Evolutionary conservation across 1,140 invertebrate species (phyloP).

Genomic region (Drosophila punjabiensis): DNA sequence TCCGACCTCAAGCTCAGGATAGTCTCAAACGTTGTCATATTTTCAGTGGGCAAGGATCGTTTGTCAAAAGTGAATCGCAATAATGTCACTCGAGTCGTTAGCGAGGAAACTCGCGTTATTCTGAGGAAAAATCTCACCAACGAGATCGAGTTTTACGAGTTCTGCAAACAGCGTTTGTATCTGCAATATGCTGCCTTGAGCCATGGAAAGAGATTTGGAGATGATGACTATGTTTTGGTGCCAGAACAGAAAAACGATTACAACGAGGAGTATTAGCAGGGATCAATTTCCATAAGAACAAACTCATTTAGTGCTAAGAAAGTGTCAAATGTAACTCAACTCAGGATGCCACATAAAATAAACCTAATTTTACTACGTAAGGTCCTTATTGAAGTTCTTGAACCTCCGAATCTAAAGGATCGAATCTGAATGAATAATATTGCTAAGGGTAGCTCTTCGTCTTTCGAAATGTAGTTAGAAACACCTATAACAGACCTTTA

Average conservation of each 20-base stretch:
- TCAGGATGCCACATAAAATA: constrained; percentile 23
- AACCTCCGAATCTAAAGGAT: neutral
- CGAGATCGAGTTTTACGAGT: constrained; percentile 83
- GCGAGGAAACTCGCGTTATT: constrained; percentile 70
- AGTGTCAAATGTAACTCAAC: constrained; percentile 15
- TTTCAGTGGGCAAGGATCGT: constrained; percentile 75
- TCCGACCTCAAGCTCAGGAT: neutral
- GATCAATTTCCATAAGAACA: neutral
- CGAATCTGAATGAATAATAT: neutral
- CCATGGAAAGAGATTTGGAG: constrained; percentile 54
- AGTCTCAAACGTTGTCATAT: constrained; percentile 12
- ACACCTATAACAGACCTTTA: no score
- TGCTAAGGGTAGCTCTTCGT: neutral
- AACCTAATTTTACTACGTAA: neutral
- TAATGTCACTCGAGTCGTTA: constrained; percentile 68
- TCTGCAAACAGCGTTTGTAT: constrained; percentile 82
- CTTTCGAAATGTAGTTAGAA: neutral
- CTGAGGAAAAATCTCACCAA: constrained; percentile 75
- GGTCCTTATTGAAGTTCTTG: neutral
- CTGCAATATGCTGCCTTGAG: constrained; percentile 76
- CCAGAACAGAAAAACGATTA: constrained; percentile 53
- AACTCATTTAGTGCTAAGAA: constrained; percentile 21
- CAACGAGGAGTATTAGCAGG: constrained; percentile 59
- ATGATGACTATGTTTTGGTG: constrained; percentile 75
- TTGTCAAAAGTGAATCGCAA: constrained; percentile 75